A percentile compares a stretch with the other conserved stretches of the same genome.
phyloP scores from a whole-genome alignment of 23 tunicate genomes.

The Clavelina lepadiformis region DNA sequence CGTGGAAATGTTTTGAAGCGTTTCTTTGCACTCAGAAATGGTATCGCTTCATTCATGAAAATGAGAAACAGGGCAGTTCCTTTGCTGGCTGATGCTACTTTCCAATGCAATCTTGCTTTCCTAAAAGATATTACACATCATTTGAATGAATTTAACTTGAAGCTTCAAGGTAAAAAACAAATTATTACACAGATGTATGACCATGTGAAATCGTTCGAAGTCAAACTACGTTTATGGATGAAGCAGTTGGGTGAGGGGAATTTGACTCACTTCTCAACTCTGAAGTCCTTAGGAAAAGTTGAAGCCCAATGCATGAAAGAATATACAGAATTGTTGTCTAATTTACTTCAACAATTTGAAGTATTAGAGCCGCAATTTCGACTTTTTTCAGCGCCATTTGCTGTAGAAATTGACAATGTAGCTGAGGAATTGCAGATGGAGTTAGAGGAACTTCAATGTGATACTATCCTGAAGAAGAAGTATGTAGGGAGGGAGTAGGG shows the following conservation, averaged over 20 bases:
- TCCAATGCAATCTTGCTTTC: too few relatives aligned
- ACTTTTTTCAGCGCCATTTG: constrained; percentile 41
- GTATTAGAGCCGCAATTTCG: constrained; percentile 25
- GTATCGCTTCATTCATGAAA: constrained; percentile 35
- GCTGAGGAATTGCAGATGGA: constrained; percentile 47
- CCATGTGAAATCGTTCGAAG: constrained; percentile 25
- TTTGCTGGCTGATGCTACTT: constrained; percentile 12
- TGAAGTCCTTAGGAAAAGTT: constrained; percentile 33
- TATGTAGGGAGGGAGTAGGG: too few relatives aligned
- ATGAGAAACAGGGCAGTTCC: constrained; percentile 27
- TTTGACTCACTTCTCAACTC: constrained; percentile 23
- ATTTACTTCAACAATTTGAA: constrained; percentile 15
- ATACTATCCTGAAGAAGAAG: constrained; percentile 45
- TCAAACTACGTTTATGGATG: constrained; percentile 19
- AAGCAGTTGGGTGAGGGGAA: constrained; percentile 40
- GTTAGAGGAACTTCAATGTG: constrained; percentile 46
- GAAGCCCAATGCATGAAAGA: constrained; percentile 28
- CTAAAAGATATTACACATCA: constrained; percentile 37
- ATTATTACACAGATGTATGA: constrained; percentile 34
- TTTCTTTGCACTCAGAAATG: constrained; percentile 42
- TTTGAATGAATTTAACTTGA: constrained; percentile 16
- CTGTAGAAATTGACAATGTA: constrained; percentile 32
- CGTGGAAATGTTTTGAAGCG: too few relatives aligned
- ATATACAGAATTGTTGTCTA: constrained; percentile 6
- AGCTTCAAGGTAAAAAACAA: constrained; percentile 38